Conservation (phyloP, 2,113 vertebrate genomes). For the Phalacrocorax pelagicus region DNA sequence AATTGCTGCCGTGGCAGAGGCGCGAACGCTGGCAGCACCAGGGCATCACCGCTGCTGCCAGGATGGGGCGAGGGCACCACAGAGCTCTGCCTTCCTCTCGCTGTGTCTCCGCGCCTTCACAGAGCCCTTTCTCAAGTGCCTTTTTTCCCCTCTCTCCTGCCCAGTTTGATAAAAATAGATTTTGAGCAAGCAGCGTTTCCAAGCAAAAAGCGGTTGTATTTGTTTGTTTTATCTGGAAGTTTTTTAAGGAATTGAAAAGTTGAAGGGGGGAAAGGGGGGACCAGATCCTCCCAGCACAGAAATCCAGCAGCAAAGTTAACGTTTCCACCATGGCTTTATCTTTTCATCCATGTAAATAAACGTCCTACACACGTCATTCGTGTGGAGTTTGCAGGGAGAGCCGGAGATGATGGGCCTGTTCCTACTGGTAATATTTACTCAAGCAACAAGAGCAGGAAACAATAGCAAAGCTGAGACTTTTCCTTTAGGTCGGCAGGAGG, state of each 20-base stretch:
- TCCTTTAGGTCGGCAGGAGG: neutral
- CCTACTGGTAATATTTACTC: constrained; percentile 68
- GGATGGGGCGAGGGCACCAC: neutral
- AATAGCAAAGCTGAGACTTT: constrained; percentile 57
- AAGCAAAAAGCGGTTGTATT: constrained; percentile 39
- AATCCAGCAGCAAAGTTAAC: constrained; percentile 43
- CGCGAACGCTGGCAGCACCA: neutral
- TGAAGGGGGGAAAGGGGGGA: neutral
- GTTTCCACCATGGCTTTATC: constrained; percentile 51
- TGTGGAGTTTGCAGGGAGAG: constrained; percentile 45
- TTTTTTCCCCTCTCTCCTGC: constrained; percentile 16
- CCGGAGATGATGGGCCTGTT: constrained; percentile 64
- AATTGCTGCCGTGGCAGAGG: neutral
- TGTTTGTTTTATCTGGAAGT: constrained; percentile 67
- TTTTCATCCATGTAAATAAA: constrained; percentile 63
- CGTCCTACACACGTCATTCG: constrained; percentile 48
- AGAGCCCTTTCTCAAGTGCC: neutral
- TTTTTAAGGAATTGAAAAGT: constrained; percentile 47
- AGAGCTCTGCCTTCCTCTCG: neutral
- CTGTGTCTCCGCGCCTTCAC: accelerated
- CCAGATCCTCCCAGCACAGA: constrained; percentile 2
- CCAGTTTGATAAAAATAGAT: constrained; percentile 48
- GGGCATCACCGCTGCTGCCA: neutral
- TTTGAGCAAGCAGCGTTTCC: constrained; percentile 46
- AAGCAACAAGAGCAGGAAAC: constrained; percentile 60